Evolutionary conservation across 2,113 vertebrate species (phyloP), one percentile per base, ranked within the genome.

Genomic region (Myiopsitta monachus): DNA sequence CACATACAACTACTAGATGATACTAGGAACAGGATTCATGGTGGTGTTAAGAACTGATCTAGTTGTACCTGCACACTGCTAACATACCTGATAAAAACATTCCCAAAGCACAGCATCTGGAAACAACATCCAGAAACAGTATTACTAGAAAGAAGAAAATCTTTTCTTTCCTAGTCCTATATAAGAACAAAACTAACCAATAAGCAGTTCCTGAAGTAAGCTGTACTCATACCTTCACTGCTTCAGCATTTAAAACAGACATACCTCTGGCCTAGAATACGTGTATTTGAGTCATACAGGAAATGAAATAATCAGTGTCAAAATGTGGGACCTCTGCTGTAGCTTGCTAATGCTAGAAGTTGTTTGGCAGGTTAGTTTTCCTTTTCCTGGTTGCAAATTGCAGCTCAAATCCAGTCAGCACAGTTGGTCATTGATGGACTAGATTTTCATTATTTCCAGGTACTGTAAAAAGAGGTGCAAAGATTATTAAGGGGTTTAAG

Each of bases 401-500:
- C 88, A 94, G 82, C 49, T 89, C 55, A 72, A 84, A 94, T 59
- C 59, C 92, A 92, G 76, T 62, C 68, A 70, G 54, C 0, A 1
- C 1, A 78, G 57, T 3, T 39, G 47, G 75, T 69, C 64, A 80
- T 69, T 5, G 14, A 74, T 8, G 8, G 61, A 82, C 36, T 74
- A 69, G 27, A 79, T 70, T 86, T 63, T 81, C 64, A 46, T 61
- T 64, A 70, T 73, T 94, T 81, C 57, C 83, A 66, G 49, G 63
- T 82, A 82, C 70, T 74, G 23, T 80, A 54, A 85, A 19, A 73
- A 64, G 77, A 88, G 62, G 47, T 80, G 61, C 30, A 81, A 88
- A 39, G 63, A 93, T 64, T 87, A 85, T 70, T 46, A 74, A 41
- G n/a, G 41, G 26, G 41, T 69, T 96, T 97, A 97, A 97, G 96